Percentiles rank a stretch among this genome's conserved stretches.
These are phyloP conservation scores for Tenebrosternarchus preto DNA, from an alignment of 2,113 vertebrate species.

Conservation along the genomic window DNA sequence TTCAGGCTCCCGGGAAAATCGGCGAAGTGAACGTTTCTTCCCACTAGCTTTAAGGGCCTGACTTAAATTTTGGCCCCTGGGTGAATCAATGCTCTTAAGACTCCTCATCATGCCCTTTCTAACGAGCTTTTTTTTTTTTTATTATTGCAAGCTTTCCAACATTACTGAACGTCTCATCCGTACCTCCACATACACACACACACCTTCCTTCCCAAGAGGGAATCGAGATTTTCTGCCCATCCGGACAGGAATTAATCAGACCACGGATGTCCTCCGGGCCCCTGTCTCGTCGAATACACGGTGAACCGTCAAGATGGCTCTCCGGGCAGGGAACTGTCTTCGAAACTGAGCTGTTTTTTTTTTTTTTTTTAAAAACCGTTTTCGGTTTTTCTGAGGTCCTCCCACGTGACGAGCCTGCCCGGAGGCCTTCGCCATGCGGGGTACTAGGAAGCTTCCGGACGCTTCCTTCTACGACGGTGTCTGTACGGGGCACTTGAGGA, in stretches of 20 bases:
- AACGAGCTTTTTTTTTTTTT: background rate
- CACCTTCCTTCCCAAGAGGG: background rate
- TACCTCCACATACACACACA: background rate
- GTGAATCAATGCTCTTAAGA: background rate
- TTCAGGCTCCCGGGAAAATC: background rate
- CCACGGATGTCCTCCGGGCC: conserved; percentile 50
- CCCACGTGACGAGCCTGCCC: conserved; percentile 25
- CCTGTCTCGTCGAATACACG: conserved; percentile 45
- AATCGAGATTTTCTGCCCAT: conserved; percentile 36
- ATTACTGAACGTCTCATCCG: background rate
- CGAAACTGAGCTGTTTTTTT: conserved; percentile 30
- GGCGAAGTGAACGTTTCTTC: background rate
- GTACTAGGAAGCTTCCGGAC: conserved; percentile 24
- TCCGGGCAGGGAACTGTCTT: conserved; percentile 44
- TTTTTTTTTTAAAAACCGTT: too few relatives aligned
- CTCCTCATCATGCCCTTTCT: background rate
- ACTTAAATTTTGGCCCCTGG: background rate
- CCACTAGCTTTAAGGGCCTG: background rate
- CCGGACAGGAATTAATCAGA: conserved; percentile 56
- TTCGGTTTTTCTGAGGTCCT: conserved; percentile 20
- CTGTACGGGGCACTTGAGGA: background rate
- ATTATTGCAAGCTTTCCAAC: background rate
- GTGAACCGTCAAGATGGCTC: conserved; percentile 51
- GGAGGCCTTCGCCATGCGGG: conserved; percentile 42
- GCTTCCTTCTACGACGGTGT: conserved; percentile 12